Evolutionary conservation across 1,140 invertebrate species (phyloP).

Genomic region (Halesus radiatus): DNA sequence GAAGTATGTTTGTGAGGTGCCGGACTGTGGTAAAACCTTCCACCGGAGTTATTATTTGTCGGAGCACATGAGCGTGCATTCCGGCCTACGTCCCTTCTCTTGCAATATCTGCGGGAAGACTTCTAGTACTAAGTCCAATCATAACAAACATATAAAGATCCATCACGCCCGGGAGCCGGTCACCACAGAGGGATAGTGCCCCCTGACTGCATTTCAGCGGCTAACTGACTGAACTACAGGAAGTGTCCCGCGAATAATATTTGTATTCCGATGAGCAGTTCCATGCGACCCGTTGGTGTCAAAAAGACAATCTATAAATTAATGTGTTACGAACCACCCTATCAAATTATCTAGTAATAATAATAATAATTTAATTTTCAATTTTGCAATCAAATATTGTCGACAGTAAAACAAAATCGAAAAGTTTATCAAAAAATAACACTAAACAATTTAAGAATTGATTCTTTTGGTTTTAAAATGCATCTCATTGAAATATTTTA

Average conservation of each 20-base stretch:
- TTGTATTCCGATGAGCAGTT: neutral
- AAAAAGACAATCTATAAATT: too few species aligned
- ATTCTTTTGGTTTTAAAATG: too few species aligned
- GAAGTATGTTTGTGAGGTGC: conserved; percentile 86
- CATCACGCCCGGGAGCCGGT: conserved; percentile 89
- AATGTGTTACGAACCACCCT: too few species aligned
- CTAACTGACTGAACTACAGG: neutral
- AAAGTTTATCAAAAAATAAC: too few species aligned
- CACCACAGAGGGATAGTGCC: conserved; percentile 82
- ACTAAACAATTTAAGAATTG: too few species aligned
- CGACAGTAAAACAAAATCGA: too few species aligned
- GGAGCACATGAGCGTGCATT: conserved; percentile 89
- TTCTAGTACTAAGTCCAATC: conserved; percentile 89
- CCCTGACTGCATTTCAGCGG: neutral
- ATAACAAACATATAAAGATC: conserved; percentile 89
- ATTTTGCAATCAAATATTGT: too few species aligned
- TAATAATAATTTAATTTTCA: too few species aligned
- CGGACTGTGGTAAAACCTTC: conserved; percentile 86
- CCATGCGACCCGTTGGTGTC: neutral
- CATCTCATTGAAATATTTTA: too few species aligned
- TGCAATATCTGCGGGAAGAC: conserved; percentile 91
- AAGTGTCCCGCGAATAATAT: too few species aligned
- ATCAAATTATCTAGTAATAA: too few species aligned
- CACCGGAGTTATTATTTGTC: conserved; percentile 89
- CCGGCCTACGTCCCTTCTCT: conserved; percentile 83